Evolutionary conservation across 2,888 invertebrate genomes (phyloP), one percentile per base, ranked within the genome.

Genomic region (Eupithecia exiguata): DNA sequence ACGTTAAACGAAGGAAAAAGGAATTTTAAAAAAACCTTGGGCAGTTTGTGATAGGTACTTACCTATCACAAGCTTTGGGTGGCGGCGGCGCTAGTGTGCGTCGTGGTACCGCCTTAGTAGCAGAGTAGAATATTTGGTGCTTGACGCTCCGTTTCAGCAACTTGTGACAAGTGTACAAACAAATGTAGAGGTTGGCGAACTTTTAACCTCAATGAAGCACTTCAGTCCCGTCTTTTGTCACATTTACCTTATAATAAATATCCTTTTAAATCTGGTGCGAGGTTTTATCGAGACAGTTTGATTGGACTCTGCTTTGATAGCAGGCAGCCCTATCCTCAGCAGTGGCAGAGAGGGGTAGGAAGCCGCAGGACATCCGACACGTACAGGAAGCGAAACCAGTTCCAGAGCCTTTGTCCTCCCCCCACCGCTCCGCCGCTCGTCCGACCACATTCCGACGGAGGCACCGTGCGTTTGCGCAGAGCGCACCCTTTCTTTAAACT

Each of bases 321-420:
- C 58, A 65, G 71, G 71, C 80, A 82, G 72, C 81, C 80, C 82
- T 82, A 72, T 66, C 66, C 73, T 70, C 70, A 75, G 78, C 79
- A 76, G 78, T 77, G 78, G 81, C 77, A 76, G 87, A 86, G 86
- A 86, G 90, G 89, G 91, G 91, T 92, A 93, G 94, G 94, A 94
- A 94, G 94, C 94, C 94, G 94, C 94, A 94, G 94, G 94, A 94
- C 94, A 94, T 94, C 94, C 94, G 94, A 94, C 93, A 94, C 94
- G 93, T 92, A 94, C 94, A 94, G 94, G 94, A 94, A 94, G 93
- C 93, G 89, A 87, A 94, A 94, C 94, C 93, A 92, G 94, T 94
- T 92, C 86, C 90, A 87, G 87, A 89, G 90, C 88, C 92, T 92
- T 93, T 92, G 93, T 93, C 92, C 91, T 89, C 87, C 83, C 85